Percentiles rank a stretch among this genome's conserved stretches.
Conservation (phyloP, 2,797 vertebrate genomes). For the Mormyrops attenuatus region DNA sequence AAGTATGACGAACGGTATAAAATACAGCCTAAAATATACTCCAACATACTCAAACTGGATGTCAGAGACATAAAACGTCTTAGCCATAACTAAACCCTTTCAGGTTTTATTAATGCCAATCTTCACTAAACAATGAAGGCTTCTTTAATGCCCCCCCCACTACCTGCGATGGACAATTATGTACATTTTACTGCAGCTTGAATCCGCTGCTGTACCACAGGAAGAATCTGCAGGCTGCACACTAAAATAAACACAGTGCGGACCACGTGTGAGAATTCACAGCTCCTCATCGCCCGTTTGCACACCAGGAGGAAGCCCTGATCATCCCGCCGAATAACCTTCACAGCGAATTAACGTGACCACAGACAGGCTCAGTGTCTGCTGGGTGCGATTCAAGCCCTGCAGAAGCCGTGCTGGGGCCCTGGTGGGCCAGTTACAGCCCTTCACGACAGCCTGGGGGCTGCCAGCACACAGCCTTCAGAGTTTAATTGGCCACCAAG, state of each 20-base stretch:
- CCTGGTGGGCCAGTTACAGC: neutral
- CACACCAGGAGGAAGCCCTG: neutral
- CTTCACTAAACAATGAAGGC: conserved; percentile 1
- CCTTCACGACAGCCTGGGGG: neutral
- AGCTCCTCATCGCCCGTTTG: neutral
- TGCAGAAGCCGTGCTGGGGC: neutral
- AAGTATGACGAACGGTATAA: neutral
- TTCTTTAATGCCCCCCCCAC: neutral
- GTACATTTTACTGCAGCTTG: neutral
- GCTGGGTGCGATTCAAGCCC: neutral
- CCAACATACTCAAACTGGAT: neutral
- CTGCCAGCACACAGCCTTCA: neutral
- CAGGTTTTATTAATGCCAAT: neutral
- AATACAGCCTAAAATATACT: neutral
- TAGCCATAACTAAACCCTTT: neutral
- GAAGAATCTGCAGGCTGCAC: neutral
- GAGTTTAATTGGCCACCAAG: conserved; percentile 14
- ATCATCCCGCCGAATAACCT: neutral
- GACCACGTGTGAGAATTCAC: neutral
- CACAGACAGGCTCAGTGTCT: neutral
- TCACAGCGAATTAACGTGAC: neutral
- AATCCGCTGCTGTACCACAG: neutral
- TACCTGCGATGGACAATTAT: neutral
- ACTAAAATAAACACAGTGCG: neutral
- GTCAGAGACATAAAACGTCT: neutral